Evolutionary conservation across 1,140 invertebrate species (phyloP), one percentile per base, ranked within the genome.

Genomic region (Chymomyza costata): DNA sequence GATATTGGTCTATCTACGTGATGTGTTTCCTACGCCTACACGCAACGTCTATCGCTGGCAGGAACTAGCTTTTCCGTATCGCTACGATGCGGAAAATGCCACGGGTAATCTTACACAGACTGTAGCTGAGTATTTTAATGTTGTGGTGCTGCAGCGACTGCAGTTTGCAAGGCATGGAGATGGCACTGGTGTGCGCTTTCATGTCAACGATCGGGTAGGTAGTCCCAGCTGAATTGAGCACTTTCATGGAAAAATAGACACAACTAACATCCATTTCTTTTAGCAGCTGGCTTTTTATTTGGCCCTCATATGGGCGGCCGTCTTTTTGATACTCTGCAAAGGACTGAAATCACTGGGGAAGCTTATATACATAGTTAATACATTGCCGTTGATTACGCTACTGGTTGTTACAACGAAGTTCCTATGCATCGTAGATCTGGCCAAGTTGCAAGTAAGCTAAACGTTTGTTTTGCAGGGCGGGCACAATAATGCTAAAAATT

Each of bases 281-380:
- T 62, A 74, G 54, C 93, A 96, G 87, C 89, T 95, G 43, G 93
- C 94, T 2, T 95, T 96, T 85, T 95, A 96, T 85, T 88, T 97
- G 71, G 93, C 93, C 1, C 91, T 96, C 2, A 91, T 96, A 10
- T 97, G 95, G 95, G 92, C 95, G 88, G 92, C 95, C 25, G 91
- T 96, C 7, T 96, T 96, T 70, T 90, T 97, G 6, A 92, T 92
- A n/a, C 87, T 97, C 2, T 94, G 93, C 82, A 95, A 95, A 91
- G 95, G 94, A 32, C 83, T 95, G 1, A 89, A 92, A 63, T 95
- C 94, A 0, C 94, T 95, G 59, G 94, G 94, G 18, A 95, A 95
- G 88, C 91, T 94, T 25, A 83, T 71, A 1, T 69, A 66, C 31
- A 43, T 81, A 1, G 58, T 85, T 11, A 70, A 69, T 11, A 47